Conservation (phyloP, 2,113 vertebrate genomes). For the Hystrix brachyura region DNA sequence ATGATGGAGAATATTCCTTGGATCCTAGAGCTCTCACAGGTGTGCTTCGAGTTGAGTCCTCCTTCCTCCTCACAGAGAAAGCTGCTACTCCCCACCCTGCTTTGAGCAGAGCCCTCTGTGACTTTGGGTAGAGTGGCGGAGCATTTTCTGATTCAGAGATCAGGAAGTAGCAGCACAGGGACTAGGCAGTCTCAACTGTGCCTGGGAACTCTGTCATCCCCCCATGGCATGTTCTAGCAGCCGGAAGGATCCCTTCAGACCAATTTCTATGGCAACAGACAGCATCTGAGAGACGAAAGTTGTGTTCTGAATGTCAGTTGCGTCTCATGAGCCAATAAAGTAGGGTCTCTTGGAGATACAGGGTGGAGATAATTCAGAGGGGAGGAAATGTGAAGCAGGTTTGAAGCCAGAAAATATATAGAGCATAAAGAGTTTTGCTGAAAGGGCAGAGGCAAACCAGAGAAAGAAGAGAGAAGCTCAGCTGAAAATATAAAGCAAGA, state of each 20-base stretch:
- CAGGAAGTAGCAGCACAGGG: background rate
- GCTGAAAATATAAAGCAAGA: background rate
- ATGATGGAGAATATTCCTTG: background rate
- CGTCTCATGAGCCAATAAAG: slow-evolving; percentile 21
- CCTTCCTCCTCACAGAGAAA: background rate
- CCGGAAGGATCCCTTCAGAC: slow-evolving; percentile 43
- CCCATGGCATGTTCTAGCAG: background rate
- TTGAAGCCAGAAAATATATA: background rate
- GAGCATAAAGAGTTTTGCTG: background rate
- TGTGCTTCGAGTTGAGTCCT: background rate
- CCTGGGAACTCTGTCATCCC: background rate
- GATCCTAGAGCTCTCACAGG: background rate
- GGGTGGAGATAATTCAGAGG: background rate
- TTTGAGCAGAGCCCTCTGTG: background rate
- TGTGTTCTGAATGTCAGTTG: slow-evolving; percentile 71
- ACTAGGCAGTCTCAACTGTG: background rate
- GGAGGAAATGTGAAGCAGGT: fast-evolving
- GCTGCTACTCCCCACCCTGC: background rate
- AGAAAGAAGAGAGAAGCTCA: background rate
- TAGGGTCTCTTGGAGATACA: background rate
- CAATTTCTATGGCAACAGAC: slow-evolving; percentile 84
- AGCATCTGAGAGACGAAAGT: slow-evolving; percentile 62
- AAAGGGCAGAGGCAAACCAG: background rate
- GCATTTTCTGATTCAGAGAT: background rate
- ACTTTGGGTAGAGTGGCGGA: fast-evolving